These are phyloP conservation scores for Hipposideros armiger DNA, from an alignment of 2,113 vertebrate genomes.

Conservation along the genomic window DNA sequence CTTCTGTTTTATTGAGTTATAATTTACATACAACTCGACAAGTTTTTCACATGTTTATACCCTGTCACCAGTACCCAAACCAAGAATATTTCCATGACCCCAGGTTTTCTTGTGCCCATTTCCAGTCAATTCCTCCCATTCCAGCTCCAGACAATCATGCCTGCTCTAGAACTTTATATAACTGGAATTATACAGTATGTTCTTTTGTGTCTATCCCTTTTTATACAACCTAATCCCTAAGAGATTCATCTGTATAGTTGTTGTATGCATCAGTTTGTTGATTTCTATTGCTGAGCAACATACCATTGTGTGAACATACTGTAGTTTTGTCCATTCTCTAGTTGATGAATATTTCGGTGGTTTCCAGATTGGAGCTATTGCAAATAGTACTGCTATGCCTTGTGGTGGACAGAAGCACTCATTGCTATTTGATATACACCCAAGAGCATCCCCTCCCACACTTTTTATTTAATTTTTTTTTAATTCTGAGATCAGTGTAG, in stretches of 20 bases:
- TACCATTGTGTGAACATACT: neutral
- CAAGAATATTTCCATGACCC: neutral
- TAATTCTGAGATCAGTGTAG: neutral
- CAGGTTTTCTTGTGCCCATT: neutral
- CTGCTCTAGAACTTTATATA: neutral
- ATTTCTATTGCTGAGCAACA: neutral
- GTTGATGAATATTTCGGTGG: neutral
- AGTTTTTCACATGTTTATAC: neutral
- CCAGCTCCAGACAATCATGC: neutral
- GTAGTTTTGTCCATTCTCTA: neutral
- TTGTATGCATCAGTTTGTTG: neutral
- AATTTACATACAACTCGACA: neutral
- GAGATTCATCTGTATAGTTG: neutral
- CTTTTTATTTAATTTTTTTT: neutral
- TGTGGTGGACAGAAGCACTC: neutral
- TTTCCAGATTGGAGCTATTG: neutral
- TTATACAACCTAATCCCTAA: neutral
- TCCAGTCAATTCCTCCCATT: neutral
- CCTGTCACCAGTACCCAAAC: neutral
- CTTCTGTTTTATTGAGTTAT: neutral
- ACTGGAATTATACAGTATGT: neutral
- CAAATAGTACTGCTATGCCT: neutral
- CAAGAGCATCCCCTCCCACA: neutral
- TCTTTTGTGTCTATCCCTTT: neutral
- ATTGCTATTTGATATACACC: neutral